A percentile compares a stretch with the other conserved stretches of the same genome.
Evolutionary conservation across 2,113 vertebrate genomes (phyloP).

Genomic region (Brachypteracias leptosomus): DNA sequence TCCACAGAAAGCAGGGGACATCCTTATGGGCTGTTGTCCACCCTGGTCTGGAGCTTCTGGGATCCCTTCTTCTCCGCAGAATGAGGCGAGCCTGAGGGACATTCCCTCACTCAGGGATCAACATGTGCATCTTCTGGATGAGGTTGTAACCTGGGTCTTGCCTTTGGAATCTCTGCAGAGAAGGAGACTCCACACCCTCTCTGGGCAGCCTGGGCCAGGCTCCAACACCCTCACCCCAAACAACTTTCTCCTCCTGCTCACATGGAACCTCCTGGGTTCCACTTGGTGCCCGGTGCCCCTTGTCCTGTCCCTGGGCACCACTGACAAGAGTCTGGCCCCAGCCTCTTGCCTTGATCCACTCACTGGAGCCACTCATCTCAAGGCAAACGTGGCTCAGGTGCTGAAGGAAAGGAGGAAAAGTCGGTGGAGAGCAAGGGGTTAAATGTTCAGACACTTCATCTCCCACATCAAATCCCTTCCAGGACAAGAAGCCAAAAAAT

Average conservation of each 20-base stretch:
- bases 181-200: too few relatives aligned
- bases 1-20: neutral
- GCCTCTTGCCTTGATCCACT: too few relatives aligned
- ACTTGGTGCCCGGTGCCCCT: too few relatives aligned
- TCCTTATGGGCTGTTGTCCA: neutral
- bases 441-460: constrained; percentile 1
- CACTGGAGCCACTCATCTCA: neutral
- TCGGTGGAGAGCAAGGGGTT: neutral
- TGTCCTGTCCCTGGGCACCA: too few relatives aligned
- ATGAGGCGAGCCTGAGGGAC: fast-evolving
- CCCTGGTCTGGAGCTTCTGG: neutral
- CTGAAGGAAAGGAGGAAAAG: neutral
- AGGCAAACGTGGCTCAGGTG: neutral
- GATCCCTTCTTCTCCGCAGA: neutral
- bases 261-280: too few relatives aligned
- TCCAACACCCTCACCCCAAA: too few relatives aligned
- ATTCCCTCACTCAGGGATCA: neutral
- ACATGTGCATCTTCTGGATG: neutral
- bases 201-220: too few relatives aligned
- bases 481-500: constrained; percentile 10
- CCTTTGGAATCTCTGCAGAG: neutral
- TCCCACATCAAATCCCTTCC: neutral
- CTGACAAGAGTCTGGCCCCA: too few relatives aligned
- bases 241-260: too few relatives aligned
- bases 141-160: neutral